phyloP scores from a whole-genome alignment of 2,113 vertebrate genomes.

The Elaphurus davidianus region DNA sequence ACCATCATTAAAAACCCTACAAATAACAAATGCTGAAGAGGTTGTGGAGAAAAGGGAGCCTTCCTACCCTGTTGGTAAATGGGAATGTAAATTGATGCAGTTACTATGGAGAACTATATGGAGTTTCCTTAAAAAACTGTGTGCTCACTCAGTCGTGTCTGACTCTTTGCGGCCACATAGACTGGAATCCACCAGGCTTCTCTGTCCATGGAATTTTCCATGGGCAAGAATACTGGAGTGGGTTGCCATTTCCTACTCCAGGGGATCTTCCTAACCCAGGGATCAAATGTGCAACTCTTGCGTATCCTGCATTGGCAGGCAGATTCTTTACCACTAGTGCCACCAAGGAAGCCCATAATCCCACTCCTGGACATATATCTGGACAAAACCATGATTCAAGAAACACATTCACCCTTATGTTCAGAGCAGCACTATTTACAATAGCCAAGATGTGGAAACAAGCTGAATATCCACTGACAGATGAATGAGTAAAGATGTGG shows the following conservation, averaged over 20 bases:
- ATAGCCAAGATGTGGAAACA: background rate
- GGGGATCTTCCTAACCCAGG: background rate
- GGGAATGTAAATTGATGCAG: background rate
- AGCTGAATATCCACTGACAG: background rate
- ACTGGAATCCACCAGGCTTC: background rate
- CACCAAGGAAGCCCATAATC: background rate
- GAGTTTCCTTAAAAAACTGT: background rate
- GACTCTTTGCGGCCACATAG: background rate
- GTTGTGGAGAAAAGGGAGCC: background rate
- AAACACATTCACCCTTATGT: background rate
- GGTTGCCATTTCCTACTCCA: background rate
- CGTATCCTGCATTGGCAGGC: background rate
- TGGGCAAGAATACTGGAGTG: background rate
- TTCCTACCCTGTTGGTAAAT: background rate
- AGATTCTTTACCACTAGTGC: background rate
- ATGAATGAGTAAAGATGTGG: background rate
- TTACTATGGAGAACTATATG: background rate
- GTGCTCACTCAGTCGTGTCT: background rate
- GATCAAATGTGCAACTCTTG: background rate
- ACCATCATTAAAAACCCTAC: background rate
- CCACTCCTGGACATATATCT: background rate
- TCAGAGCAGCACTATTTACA: background rate
- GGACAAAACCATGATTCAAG: background rate
- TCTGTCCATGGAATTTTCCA: background rate
- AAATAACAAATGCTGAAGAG: background rate